phyloP scores from a whole-genome alignment of 2,888 invertebrate species.

The Cataglyphis rosenhaueri region DNA sequence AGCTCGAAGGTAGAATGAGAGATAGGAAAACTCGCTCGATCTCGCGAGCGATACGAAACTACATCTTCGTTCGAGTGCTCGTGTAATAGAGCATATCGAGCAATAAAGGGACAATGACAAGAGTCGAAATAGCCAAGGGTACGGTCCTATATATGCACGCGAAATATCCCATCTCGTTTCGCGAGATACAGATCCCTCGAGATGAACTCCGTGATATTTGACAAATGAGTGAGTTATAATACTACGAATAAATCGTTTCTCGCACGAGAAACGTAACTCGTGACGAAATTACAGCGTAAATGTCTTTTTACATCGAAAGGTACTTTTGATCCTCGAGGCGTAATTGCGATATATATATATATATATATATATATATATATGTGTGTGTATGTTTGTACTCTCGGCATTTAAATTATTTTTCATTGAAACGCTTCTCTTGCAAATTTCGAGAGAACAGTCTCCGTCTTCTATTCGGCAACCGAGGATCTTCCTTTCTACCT shows the following conservation, averaged over 20 bases:
- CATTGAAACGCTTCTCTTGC: background rate
- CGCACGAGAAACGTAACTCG: background rate
- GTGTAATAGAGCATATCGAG: background rate
- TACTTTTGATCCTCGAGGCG: background rate
- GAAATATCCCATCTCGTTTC: background rate
- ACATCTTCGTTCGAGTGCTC: background rate
- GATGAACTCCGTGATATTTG: background rate
- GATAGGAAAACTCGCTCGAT: conserved; percentile 28
- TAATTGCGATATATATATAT: background rate
- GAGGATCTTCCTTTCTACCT: conserved; percentile 42
- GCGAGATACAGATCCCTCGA: background rate
- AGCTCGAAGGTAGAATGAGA: conserved; percentile 10
- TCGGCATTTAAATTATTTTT: background rate
- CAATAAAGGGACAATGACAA: background rate
- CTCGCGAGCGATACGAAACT: background rate
- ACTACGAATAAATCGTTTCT: conserved; percentile 9
- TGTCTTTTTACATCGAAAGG: background rate
- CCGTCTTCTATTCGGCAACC: background rate
- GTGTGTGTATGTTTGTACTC: background rate
- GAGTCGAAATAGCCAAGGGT: background rate
- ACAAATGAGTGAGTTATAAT: conserved; percentile 15
- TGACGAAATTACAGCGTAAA: background rate
- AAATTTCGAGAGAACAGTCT: conserved; percentile 4
- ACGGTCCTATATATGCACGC: background rate
- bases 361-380: background rate